These are phyloP conservation scores for Hanleya hanleyi DNA, from an alignment of 2,888 invertebrate genomes.

Conservation along the genomic window DNA sequence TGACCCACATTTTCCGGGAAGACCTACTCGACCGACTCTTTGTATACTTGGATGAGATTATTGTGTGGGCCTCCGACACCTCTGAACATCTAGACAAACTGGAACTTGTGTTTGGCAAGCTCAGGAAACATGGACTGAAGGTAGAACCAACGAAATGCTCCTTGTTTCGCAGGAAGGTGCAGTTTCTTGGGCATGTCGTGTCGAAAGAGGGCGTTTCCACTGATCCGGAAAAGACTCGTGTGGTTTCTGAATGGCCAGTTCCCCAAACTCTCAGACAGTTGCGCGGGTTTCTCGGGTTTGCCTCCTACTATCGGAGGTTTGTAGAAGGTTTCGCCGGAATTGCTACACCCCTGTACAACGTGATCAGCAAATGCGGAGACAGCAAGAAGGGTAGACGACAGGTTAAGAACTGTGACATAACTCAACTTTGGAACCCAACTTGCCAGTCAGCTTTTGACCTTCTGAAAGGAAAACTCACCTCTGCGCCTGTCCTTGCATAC, in stretches of 20 bases:
- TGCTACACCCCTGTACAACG: neutral
- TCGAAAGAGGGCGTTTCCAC: neutral
- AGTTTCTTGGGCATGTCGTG: neutral
- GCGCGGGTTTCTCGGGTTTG: neutral
- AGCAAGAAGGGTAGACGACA: neutral
- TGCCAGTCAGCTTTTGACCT: slow-evolving; percentile 30
- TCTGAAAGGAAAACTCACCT: slow-evolving; percentile 27
- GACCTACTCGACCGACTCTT: neutral
- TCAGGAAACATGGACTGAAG: neutral
- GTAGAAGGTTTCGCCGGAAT: neutral
- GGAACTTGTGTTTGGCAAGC: neutral
- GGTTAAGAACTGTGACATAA: neutral
- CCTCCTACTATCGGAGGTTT: neutral
- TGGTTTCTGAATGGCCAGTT: neutral
- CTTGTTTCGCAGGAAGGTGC: neutral
- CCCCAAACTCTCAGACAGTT: neutral
- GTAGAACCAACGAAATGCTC: neutral
- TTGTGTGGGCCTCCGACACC: neutral
- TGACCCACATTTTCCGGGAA: slow-evolving; percentile 9
- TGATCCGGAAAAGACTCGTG: neutral
- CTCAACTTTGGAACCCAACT: slow-evolving; percentile 17
- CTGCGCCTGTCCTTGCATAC: slow-evolving; percentile 31
- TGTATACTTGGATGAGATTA: slow-evolving; percentile 1
- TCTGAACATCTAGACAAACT: neutral
- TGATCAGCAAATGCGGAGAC: neutral